These are phyloP conservation scores for Eurytoma californica DNA, from an alignment of 2,888 invertebrate genomes.

Conservation along the genomic window DNA sequence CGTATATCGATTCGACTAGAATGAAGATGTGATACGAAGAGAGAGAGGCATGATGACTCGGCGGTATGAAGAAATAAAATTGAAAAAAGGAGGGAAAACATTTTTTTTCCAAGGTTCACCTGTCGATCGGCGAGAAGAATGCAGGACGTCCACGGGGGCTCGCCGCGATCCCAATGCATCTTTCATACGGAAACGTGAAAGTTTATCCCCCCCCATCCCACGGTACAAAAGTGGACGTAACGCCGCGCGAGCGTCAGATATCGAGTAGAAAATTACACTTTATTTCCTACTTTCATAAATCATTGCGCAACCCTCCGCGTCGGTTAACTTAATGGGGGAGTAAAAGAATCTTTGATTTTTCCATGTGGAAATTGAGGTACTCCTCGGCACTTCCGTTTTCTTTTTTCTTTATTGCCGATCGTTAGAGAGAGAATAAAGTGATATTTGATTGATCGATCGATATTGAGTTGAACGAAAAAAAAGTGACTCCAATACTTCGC, in stretches of 20 bases:
- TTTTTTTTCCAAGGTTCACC: constrained; percentile 18
- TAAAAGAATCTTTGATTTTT: too few species aligned
- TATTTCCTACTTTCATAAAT: not conserved
- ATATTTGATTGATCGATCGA: too few species aligned
- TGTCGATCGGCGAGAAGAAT: constrained; percentile 25
- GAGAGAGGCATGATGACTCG: too few species aligned
- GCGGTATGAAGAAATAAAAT: not conserved
- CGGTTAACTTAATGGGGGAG: too few species aligned
- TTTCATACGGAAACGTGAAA: constrained; percentile 32
- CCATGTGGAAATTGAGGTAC: too few species aligned
- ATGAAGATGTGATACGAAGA: constrained; percentile 4
- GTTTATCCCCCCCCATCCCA: not conserved
- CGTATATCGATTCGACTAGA: constrained; percentile 27
- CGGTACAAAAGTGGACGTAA: not conserved
- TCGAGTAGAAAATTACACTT: not conserved
- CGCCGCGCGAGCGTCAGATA: too few species aligned
- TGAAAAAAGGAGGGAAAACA: constrained; percentile 20
- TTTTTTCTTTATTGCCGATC: too few species aligned
- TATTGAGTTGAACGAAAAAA: not conserved
- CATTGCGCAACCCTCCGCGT: too few species aligned
- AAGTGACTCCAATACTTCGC: too few species aligned
- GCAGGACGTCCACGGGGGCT: constrained; percentile 30
- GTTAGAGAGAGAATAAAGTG: too few species aligned
- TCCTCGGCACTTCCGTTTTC: too few species aligned
- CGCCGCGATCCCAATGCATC: constrained; percentile 18